phyloP scores from a whole-genome alignment of 2,113 vertebrate species.

The Callionymus lyra region DNA sequence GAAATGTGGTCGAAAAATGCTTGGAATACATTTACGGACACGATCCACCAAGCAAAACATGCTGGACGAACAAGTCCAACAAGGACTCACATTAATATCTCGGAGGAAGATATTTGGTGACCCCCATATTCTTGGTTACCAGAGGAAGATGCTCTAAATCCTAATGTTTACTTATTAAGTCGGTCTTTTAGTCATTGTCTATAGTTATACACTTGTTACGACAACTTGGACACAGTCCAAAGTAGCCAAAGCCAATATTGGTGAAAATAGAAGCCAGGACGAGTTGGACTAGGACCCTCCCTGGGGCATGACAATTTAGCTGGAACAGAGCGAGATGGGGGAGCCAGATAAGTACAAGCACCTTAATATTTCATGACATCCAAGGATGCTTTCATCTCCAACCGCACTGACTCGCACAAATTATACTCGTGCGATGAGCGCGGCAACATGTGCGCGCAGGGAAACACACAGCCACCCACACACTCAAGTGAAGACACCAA shows the following conservation, averaged over 20 bases:
- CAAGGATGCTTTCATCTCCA: conserved; percentile 41
- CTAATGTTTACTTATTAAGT: too few species aligned
- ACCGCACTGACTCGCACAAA: conserved; percentile 22
- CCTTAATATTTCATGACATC: conserved; percentile 46
- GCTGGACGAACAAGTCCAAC: too few species aligned
- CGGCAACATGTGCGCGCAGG: conserved; percentile 6
- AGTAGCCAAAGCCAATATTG: background rate
- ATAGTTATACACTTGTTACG: too few species aligned
- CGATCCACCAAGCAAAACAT: too few species aligned
- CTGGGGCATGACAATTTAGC: conserved; percentile 17
- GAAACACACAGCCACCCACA: conserved; percentile 1
- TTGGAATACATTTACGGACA: too few species aligned
- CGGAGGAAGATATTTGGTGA: too few species aligned
- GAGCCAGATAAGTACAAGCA: conserved; percentile 29
- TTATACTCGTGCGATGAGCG: conserved; percentile 19
- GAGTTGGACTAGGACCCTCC: conserved; percentile 19
- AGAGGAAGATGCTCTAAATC: too few species aligned
- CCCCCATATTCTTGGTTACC: too few species aligned
- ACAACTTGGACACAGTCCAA: too few species aligned
- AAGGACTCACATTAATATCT: too few species aligned
- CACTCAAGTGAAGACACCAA: background rate
- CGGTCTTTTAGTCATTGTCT: too few species aligned
- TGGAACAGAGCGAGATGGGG: conserved; percentile 27
- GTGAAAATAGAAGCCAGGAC: conserved; percentile 21
- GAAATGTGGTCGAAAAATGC: too few species aligned